A percentile compares a stretch with the other conserved stretches of the same genome.
Conservation (phyloP, 2,888 invertebrate genomes). For the Melanophora roralis region DNA sequence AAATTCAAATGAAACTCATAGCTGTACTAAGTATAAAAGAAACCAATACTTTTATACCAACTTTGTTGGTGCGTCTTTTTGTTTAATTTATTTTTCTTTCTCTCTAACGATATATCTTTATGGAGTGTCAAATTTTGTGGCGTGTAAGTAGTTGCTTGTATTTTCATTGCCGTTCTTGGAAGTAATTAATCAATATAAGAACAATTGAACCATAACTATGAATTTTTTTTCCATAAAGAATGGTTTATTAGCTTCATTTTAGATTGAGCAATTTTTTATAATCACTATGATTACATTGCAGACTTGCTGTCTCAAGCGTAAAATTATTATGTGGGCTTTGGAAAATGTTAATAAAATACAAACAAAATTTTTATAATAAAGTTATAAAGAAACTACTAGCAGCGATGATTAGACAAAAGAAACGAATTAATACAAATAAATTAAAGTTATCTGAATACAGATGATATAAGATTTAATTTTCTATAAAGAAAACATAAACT, state of each 20-base stretch:
- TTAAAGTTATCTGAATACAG: slow-evolving; percentile 50
- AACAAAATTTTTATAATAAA: slow-evolving; percentile 25
- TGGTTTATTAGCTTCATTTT: slow-evolving; percentile 42
- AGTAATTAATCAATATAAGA: slow-evolving; percentile 61
- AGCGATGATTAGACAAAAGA: slow-evolving; percentile 49
- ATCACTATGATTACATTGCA: slow-evolving; percentile 42
- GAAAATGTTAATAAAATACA: neutral
- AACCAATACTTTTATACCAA: neutral
- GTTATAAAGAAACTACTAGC: slow-evolving; percentile 50
- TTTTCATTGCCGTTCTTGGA: slow-evolving; percentile 50
- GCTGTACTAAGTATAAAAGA: neutral
- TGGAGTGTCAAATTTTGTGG: slow-evolving; percentile 38
- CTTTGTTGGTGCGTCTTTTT: neutral
- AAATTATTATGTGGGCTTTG: slow-evolving; percentile 43
- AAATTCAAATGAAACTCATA: neutral
- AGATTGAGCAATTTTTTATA: slow-evolving; percentile 60
- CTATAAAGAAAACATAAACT: neutral
- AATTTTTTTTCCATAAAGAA: slow-evolving; percentile 18
- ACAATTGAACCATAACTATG: slow-evolving; percentile 59
- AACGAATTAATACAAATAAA: slow-evolving; percentile 48
- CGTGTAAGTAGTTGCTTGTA: slow-evolving; percentile 7
- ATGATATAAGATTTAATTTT: slow-evolving; percentile 8
- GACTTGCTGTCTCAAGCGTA: slow-evolving; percentile 28
- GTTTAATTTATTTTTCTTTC: neutral
- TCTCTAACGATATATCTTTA: slow-evolving; percentile 8